Percentiles rank a stretch among this genome's conserved stretches.
These are phyloP conservation scores for Hofmannophila pseudospretella DNA, from an alignment of 2,888 invertebrate species.

Conservation along the genomic window DNA sequence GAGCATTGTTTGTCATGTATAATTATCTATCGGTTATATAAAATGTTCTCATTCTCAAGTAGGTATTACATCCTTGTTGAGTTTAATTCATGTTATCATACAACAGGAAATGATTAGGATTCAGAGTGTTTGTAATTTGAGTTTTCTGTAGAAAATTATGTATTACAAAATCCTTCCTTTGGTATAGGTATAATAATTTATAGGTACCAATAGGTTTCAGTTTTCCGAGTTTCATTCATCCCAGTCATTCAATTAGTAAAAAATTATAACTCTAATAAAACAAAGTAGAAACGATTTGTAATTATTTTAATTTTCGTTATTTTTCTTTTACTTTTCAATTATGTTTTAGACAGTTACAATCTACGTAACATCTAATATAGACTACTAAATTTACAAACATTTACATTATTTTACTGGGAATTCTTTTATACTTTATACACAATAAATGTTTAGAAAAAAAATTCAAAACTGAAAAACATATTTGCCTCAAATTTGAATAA, in stretches of 20 bases:
- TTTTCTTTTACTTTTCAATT: constrained; percentile 45
- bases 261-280: constrained; percentile 7
- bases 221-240: too few species aligned
- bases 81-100: too few species aligned
- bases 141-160: too few species aligned
- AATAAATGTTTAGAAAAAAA: not conserved
- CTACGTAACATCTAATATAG: constrained; percentile 73
- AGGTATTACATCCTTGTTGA: too few species aligned
- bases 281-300: constrained; percentile 44
- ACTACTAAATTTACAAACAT: constrained; percentile 73
- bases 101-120: too few species aligned
- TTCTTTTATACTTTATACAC: constrained; percentile 16
- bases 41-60: too few species aligned
- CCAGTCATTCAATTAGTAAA: not conserved
- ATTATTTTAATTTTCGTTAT: constrained; percentile 64
- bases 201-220: too few species aligned
- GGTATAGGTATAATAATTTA: too few species aligned
- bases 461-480: not conserved
- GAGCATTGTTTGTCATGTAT: too few species aligned
- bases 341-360: constrained; percentile 64
- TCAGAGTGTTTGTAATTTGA: too few species aligned
- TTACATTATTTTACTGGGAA: constrained; percentile 60
- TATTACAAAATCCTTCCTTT: too few species aligned
- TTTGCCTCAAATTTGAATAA: not conserved
- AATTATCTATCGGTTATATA: too few species aligned